phyloP scores from a whole-genome alignment of 2,888 invertebrate genomes.

The Lobophora halterata region DNA sequence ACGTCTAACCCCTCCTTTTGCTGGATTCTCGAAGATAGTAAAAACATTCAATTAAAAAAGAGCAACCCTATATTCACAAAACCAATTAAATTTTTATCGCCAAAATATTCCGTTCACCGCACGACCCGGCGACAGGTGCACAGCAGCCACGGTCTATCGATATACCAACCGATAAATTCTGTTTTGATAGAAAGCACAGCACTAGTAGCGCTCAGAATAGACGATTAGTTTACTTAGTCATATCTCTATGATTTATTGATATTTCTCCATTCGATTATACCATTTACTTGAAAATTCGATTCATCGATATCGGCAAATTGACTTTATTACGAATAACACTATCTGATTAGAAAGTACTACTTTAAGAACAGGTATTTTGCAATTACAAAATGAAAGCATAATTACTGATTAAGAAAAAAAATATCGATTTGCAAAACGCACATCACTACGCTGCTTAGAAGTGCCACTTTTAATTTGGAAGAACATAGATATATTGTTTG shows the following conservation, averaged over 20 bases:
- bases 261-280: too few species aligned
- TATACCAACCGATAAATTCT: slow-evolving; percentile 60
- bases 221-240: slow-evolving; percentile 17
- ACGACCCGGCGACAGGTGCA: slow-evolving; percentile 61
- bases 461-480: slow-evolving; percentile 12
- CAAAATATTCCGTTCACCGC: slow-evolving; percentile 39
- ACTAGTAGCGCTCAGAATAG: slow-evolving; percentile 38
- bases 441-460: slow-evolving; percentile 9
- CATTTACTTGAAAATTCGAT: not conserved
- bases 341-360: too few species aligned
- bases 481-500: slow-evolving; percentile 14
- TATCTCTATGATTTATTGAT: too few species aligned
- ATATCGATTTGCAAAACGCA: slow-evolving; percentile 2
- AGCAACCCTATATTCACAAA: not conserved
- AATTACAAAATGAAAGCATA: too few species aligned
- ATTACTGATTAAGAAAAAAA: not conserved
- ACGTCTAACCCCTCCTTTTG: too few species aligned
- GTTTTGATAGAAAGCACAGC: slow-evolving; percentile 51
- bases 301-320: slow-evolving; percentile 4
- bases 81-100: slow-evolving; percentile 38
- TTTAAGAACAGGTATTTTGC: too few species aligned
- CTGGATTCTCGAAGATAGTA: too few species aligned
- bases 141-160: slow-evolving; percentile 51
- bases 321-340: too few species aligned
- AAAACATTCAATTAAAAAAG: too few species aligned